phyloP scores from a whole-genome alignment of 2,888 invertebrate species.

The Anthrax anthrax region DNA sequence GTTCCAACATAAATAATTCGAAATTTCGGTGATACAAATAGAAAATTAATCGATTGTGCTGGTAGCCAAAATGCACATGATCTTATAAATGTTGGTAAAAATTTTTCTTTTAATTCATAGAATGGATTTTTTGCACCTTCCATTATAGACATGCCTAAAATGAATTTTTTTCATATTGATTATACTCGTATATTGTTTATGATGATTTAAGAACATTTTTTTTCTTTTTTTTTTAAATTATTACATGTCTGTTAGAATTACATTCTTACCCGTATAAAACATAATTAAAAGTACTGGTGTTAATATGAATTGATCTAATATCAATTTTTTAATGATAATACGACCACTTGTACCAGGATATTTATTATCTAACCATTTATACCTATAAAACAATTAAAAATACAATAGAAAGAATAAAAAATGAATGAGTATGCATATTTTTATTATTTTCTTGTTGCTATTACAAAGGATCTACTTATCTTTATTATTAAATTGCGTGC shows the following conservation, averaged over 20 bases:
- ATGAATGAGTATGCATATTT: too few relatives aligned
- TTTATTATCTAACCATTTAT: slow-evolving; percentile 58
- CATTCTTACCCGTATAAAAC: slow-evolving; percentile 57
- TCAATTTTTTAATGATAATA: slow-evolving; percentile 51
- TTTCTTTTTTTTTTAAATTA: not conserved
- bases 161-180: not conserved
- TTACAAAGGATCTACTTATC: too few relatives aligned
- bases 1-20: slow-evolving; percentile 66
- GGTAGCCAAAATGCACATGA: slow-evolving; percentile 78
- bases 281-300: slow-evolving; percentile 55
- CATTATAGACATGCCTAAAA: slow-evolving; percentile 57
- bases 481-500: too few relatives aligned
- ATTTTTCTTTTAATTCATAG: slow-evolving; percentile 56
- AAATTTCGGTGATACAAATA: slow-evolving; percentile 52
- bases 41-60: slow-evolving; percentile 64
- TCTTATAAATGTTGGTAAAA: slow-evolving; percentile 52
- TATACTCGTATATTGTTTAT: not conserved
- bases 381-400: too few relatives aligned
- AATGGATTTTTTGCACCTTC: slow-evolving; percentile 56
- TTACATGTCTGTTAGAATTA: too few relatives aligned
- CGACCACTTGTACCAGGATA: slow-evolving; percentile 49
- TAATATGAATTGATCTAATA: slow-evolving; percentile 61
- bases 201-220: too few relatives aligned
- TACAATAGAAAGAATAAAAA: too few relatives aligned
- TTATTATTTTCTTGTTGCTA: too few relatives aligned